Conservation (phyloP, 2,797 vertebrate species). For the Phrynocephalus guinanensis region DNA sequence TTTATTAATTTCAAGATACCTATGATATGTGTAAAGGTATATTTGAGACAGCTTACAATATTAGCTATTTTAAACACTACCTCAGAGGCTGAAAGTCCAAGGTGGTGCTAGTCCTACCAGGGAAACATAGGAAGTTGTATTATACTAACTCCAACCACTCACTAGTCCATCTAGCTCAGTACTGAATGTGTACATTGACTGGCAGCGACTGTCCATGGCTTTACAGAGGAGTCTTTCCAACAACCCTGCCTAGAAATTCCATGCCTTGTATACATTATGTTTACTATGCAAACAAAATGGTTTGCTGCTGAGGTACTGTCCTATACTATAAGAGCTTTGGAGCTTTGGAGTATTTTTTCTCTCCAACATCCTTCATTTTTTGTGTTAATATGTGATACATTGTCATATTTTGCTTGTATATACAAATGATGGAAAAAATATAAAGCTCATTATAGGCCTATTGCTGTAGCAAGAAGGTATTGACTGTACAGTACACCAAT, state of each 20-base stretch:
- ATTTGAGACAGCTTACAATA: neutral
- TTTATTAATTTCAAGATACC: neutral
- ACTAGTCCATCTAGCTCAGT: neutral
- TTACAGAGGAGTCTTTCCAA: neutral
- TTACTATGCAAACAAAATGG: neutral
- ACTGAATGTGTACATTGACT: neutral
- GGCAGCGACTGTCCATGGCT: neutral
- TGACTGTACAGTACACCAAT: neutral
- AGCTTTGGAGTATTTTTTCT: neutral
- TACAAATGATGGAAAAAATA: neutral
- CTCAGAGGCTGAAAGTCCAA: neutral
- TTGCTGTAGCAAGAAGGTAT: conserved; percentile 3
- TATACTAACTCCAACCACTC: neutral
- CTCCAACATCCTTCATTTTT: neutral
- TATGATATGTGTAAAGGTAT: neutral
- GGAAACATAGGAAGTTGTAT: neutral
- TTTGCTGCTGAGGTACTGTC: neutral
- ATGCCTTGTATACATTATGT: neutral
- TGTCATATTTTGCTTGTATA: neutral
- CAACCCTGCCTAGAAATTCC: neutral
- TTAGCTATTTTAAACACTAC: neutral
- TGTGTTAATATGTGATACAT: neutral
- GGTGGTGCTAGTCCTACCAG: neutral
- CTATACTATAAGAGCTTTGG: neutral
- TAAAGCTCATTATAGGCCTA: neutral